Base-by-base conservation (phyloP, 2,888 invertebrate species). In the Harmothoe impar region DNA sequence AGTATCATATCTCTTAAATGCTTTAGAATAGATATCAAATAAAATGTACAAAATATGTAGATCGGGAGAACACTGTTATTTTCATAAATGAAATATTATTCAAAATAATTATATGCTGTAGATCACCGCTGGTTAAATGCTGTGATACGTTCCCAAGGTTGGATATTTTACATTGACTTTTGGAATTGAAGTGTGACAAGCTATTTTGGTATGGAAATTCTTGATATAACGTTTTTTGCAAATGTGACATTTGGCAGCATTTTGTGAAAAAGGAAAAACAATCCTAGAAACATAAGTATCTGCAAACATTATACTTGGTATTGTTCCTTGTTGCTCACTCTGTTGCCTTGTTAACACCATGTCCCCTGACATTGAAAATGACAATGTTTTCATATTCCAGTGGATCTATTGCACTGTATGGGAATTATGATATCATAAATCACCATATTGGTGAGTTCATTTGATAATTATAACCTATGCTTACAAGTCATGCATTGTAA, bases 181-280 rank as follows among this genome's bases (percentile, higher is more conserved):
- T 43, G 43, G 3, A 3, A 43, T 10, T 43, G 10, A 43, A 43
- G 10, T 43, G 43, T 43, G n/a, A 20, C 62, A 62, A 62, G 62
- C n/a, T 62, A 62, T 62, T 62, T 62, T 62, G 23, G n/a, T 62
- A 20, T n/a, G 23, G 15, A n/a, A n/a, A n/a, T 3, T 62, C n/a
- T 62, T 62, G 23, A n/a, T n/a, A 20, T 3, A n/a, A 62, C 62
- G 3, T 20, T 20, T n/a, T 3, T 62, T 62, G n/a, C 62, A 20
- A 62, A n/a, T 62, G 54, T 52, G 7, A 62, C n/a, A 3, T 62
- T 62, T 62, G 62, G 62, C 62, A 62, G 62, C 62, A 62, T 62
- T 62, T 62, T 62, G 3, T n/a, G n/a, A 62, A 5, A 43, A 43
- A 43, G 43, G 43, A 43, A 43, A 10, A 10, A 43, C 10, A 62